phyloP scores from a whole-genome alignment of 2,888 invertebrate genomes.

The Epinotia nisella region DNA sequence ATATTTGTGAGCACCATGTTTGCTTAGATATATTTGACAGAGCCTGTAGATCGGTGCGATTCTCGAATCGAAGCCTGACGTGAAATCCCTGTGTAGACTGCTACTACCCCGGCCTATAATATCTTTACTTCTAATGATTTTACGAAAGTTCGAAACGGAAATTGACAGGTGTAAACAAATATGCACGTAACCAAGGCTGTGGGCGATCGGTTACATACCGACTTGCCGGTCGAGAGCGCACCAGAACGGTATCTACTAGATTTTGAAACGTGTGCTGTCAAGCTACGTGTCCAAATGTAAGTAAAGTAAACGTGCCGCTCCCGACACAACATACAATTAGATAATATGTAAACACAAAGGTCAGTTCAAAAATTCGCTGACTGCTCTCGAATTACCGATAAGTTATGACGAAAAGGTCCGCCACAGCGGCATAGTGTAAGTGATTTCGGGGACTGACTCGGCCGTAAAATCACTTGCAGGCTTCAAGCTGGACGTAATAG shows the following conservation, averaged over 20 bases:
- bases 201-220: constrained; percentile 77
- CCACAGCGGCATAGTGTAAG: constrained; percentile 65
- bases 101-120: constrained; percentile 76
- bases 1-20: not conserved
- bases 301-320: constrained; percentile 63
- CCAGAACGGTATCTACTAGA: constrained; percentile 27
- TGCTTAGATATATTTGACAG: not conserved
- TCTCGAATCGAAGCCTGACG: constrained; percentile 56
- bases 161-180: constrained; percentile 74
- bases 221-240: constrained; percentile 70
- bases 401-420: constrained; percentile 68
- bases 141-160: constrained; percentile 63
- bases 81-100: constrained; percentile 71
- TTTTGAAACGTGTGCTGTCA: constrained; percentile 67
- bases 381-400: constrained; percentile 62
- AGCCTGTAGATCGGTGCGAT: constrained; percentile 2
- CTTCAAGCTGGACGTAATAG: constrained; percentile 3
- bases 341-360: constrained; percentile 53
- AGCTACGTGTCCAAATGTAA: constrained; percentile 70
- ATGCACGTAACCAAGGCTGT: constrained; percentile 81
- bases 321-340: constrained; percentile 60
- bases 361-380: constrained; percentile 52
- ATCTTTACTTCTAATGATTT: constrained; percentile 73
- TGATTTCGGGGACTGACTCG: constrained; percentile 57
- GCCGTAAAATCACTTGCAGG: constrained; percentile 50